Evolutionary conservation across 2,113 vertebrate genomes (phyloP), one percentile per base, ranked within the genome.

Genomic region (Megalops atlanticus): DNA sequence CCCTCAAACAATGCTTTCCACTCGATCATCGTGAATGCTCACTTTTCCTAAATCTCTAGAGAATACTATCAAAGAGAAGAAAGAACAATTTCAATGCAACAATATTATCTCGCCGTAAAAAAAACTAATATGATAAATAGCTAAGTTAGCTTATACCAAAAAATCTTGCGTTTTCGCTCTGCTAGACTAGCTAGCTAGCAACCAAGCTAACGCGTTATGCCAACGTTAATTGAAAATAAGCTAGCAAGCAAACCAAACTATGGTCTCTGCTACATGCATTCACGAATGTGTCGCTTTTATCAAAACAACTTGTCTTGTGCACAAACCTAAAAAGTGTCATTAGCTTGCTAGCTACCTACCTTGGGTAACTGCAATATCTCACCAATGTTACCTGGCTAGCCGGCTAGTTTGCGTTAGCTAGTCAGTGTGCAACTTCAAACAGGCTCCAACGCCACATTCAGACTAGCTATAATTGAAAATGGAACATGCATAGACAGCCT

Each of bases 1-100:
- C 85, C 90, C 21, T 87, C 47, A 73, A 97, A 96, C 82, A 88
- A 38, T 41, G 77, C 83, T 2, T 86, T 92, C 97, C 96, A 97
- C 79, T 93, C 88, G 0, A 78, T 80, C 93, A 93, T 92, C 6
- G n/a, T 70, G 82, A 76, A 0, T 41, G n/a, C 38, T 74, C 0
- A 12, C 45, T 10, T 36, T n/a, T 36, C 69, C 4, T 36, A 35
- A 36, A 38, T 8, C n/a, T 64, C n/a, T 64, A 64, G 14, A 45
- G 58, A 31, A 31, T 27, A 64, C 58, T 64, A 10, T 31, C 8
- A 6, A 10, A 14, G 14, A 45, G 1, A 45, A 14, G 58, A 64
- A 31, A 64, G 8, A 64, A 64, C n/a, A n/a, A n/a, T n/a, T n/a
- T n/a, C n/a, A n/a, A n/a, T n/a, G n/a, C n/a, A n/a, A n/a, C n/a